Base-by-base conservation (phyloP, 2,797 vertebrate genomes). In the Siniperca scherzeri region DNA sequence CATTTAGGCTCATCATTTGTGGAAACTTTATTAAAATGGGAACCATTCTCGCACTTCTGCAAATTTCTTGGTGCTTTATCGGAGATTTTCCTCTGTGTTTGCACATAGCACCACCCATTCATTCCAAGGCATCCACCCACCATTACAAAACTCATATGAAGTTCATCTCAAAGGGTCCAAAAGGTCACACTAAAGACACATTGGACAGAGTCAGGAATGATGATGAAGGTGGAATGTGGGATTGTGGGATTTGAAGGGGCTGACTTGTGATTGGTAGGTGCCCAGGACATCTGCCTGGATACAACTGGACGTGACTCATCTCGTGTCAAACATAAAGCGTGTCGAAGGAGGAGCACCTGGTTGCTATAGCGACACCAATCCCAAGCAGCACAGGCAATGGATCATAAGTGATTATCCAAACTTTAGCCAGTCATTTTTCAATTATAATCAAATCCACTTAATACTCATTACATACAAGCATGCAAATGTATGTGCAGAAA, bases 361-460 rank as follows among this genome's bases (percentile, higher is more conserved):
- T 92, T 78, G 70, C 87, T 38, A 21, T 87, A 78, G 84, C 77
- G 87, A 92, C 87, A 78, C 79, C 84, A 91, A 92, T 93, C 88
- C 81, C 50, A 42, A 62, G 66, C 80, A 55, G 67, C 72, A 73
- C 46, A 46, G 76, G 55, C 57, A 78, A 38, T 93, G 87, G 88
- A 89, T 94, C 90, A 92, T 60, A 48, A 70, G 74, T 85, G 82
- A 91, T 93, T 88, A 95, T 93, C 88, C 83, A 67, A 89, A 90
- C 84, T 59, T 93, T 92, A 93, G 89, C 85, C 80, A 60, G 60
- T 88, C 79, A 55, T 92, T 94, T 90, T 76, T 89, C 82, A 64
- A 92, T 84, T 69, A 78, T 71, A 73, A 86, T 87, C 61, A 87
- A 88, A 92, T 91, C 78, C 74, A 86, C 76, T 90, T 91, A 88